A percentile compares a stretch with the other conserved stretches of the same genome.
Evolutionary conservation across 2,797 vertebrate species (phyloP).

Genomic region (Menidia menidia): DNA sequence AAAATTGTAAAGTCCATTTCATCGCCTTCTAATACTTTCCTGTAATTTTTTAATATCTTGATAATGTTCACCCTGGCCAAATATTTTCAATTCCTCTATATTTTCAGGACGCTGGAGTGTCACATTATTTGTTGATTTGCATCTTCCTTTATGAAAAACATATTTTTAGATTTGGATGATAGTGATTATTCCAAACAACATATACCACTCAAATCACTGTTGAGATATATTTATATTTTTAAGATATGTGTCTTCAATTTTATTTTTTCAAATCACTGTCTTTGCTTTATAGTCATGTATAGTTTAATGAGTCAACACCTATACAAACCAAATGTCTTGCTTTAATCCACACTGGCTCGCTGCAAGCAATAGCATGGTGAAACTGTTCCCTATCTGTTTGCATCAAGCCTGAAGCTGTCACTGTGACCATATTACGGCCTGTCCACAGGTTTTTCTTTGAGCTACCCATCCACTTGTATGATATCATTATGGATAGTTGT

Average conservation of each 20-base stretch:
- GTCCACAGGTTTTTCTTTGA: slow-evolving; percentile 37
- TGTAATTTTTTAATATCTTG: too few species aligned
- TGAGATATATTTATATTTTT: slow-evolving; percentile 32
- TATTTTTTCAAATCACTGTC: slow-evolving; percentile 12
- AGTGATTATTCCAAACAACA: slow-evolving; percentile 43
- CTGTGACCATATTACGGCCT: slow-evolving; percentile 60
- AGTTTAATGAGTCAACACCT: slow-evolving; percentile 61
- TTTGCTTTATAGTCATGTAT: slow-evolving; percentile 38
- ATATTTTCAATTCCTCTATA: too few species aligned
- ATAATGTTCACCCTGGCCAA: too few species aligned
- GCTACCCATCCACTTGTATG: slow-evolving; percentile 26
- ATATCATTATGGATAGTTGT: slow-evolving; percentile 28
- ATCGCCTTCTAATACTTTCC: too few species aligned
- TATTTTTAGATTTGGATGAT: slow-evolving; percentile 18
- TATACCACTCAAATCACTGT: slow-evolving; percentile 42
- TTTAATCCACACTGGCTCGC: slow-evolving; percentile 64
- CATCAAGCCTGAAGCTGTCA: slow-evolving; percentile 42
- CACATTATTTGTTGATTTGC: too few species aligned
- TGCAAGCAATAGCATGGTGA: slow-evolving; percentile 44
- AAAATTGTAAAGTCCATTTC: too few species aligned
- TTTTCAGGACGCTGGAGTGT: too few species aligned
- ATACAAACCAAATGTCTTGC: slow-evolving; percentile 51
- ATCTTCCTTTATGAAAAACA: neutral
- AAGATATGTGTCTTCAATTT: slow-evolving; percentile 29
- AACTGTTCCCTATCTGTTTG: slow-evolving; percentile 44